Evolutionary conservation across 1,140 invertebrate genomes (phyloP).

Genomic region (Chymomyza costata): DNA sequence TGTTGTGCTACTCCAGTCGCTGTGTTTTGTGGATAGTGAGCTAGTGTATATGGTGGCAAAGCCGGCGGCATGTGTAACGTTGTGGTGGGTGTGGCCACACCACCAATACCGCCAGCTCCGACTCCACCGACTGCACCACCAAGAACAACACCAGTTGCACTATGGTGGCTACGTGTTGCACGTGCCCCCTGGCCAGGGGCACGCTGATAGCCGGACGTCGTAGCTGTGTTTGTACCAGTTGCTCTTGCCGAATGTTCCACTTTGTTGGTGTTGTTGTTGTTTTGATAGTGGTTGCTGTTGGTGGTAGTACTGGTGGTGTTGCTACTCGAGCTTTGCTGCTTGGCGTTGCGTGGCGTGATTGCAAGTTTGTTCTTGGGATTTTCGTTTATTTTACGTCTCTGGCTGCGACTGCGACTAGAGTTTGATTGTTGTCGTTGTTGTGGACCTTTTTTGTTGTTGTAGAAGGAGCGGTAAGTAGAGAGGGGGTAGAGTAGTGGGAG

Average conservation of each 20-base stretch:
- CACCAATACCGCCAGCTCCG: conserved; percentile 27
- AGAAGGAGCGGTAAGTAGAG: conserved; percentile 44
- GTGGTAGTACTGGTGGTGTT: conserved; percentile 11
- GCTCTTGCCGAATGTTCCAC: conserved; percentile 11
- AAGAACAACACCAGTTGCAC: conserved; percentile 5
- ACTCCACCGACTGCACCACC: too few species aligned
- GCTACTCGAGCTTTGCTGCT: neutral
- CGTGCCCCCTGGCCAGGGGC: conserved; percentile 63
- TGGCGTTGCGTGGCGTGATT: neutral
- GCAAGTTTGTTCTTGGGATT: conserved; percentile 8
- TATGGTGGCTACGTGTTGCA: conserved; percentile 44
- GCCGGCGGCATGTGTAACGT: conserved; percentile 37
- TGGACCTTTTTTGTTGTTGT: conserved; percentile 20
- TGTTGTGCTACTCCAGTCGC: conserved; percentile 21
- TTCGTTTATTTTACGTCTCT: conserved; percentile 8
- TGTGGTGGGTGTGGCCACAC: conserved; percentile 34
- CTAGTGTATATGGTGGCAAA: conserved; percentile 38
- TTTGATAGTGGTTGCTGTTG: conserved; percentile 33
- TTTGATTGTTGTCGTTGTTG: conserved; percentile 41
- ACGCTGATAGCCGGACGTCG: conserved; percentile 58
- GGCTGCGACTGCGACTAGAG: conserved; percentile 9
- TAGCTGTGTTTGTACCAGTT: conserved; percentile 41
- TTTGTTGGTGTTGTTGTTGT: conserved; percentile 30
- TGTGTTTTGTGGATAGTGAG: conserved; percentile 27
- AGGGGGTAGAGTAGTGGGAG: conserved; percentile 65